A percentile compares a stretch with the other conserved stretches of the same genome.
Conservation (phyloP, 2,113 vertebrate species). For the Panthera leo region DNA sequence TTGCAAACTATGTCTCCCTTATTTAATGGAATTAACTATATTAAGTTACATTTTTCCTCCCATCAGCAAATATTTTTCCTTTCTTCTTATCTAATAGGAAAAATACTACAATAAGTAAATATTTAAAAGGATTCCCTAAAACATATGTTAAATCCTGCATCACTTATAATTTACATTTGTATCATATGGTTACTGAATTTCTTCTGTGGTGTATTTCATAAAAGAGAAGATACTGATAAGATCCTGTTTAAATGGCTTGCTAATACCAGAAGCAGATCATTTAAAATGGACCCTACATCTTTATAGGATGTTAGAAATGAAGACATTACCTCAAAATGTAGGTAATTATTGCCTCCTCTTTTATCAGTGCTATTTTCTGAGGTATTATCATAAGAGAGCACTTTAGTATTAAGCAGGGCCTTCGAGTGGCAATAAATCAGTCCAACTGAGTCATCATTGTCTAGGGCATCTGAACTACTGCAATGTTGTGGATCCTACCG, state of each 20-base stretch:
- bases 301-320: conserved; percentile 88
- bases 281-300: conserved; percentile 88
- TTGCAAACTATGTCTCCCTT: conserved; percentile 48
- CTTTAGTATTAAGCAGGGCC: conserved; percentile 89
- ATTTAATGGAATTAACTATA: conserved; percentile 42
- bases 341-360: conserved; percentile 90
- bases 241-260: conserved; percentile 84
- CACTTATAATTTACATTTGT: conserved; percentile 80
- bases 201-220: conserved; percentile 77
- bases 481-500: conserved; percentile 93
- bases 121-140: conserved; percentile 75
- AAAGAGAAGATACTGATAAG: conserved; percentile 80
- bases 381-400: conserved; percentile 97
- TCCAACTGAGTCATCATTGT: conserved; percentile 97
- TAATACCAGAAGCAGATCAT: conserved; percentile 86
- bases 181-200: conserved; percentile 72
- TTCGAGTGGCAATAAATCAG: conserved; percentile 97
- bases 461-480: conserved; percentile 92
- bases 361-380: conserved; percentile 89
- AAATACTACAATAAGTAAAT: conserved; percentile 55
- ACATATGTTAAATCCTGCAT: conserved; percentile 73
- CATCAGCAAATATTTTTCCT: neutral
- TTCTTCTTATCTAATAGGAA: conserved; percentile 49
- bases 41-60: conserved; percentile 38
- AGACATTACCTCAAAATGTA: conserved; percentile 90